Conservation (phyloP, 2,113 vertebrate species). For the Mandrillus leucophaeus region DNA sequence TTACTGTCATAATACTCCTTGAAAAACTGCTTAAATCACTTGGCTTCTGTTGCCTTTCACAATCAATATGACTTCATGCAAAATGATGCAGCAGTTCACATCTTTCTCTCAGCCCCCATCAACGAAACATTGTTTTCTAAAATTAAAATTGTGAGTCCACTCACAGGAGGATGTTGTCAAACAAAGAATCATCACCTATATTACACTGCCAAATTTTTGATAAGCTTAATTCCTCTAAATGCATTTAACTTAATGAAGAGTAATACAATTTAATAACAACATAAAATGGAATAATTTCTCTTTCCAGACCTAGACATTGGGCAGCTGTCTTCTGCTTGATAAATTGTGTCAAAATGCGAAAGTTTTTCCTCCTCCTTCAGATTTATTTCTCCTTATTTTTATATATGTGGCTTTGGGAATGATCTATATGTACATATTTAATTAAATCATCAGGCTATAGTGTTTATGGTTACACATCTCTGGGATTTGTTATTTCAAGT, state of each 20-base stretch:
- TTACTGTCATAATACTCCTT: constrained; percentile 32
- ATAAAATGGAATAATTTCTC: constrained; percentile 70
- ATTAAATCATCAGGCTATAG: constrained; percentile 44
- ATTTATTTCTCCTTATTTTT: constrained; percentile 31
- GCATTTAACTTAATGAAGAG: constrained; percentile 77
- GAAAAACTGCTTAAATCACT: constrained; percentile 53
- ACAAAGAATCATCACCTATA: constrained; percentile 63
- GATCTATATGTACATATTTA: not conserved
- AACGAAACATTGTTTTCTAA: constrained; percentile 73
- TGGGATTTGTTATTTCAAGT: constrained; percentile 37
- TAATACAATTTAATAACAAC: constrained; percentile 75
- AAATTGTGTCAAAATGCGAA: constrained; percentile 15
- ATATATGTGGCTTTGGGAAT: not conserved
- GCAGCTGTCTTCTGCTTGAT: constrained; percentile 50
- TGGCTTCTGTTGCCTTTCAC: constrained; percentile 46
- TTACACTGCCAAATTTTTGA: constrained; percentile 69
- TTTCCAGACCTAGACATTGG: constrained; percentile 42
- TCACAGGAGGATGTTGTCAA: constrained; percentile 66
- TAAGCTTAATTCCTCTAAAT: constrained; percentile 77
- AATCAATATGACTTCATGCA: constrained; percentile 60
- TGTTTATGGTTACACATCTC: not conserved
- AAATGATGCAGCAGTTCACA: constrained; percentile 47
- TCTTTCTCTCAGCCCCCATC: constrained; percentile 56
- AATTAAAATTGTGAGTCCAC: constrained; percentile 75
- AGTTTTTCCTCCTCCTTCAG: not conserved